Base-by-base conservation (phyloP, 2,888 invertebrate species). In the Aricia artaxerxes region DNA sequence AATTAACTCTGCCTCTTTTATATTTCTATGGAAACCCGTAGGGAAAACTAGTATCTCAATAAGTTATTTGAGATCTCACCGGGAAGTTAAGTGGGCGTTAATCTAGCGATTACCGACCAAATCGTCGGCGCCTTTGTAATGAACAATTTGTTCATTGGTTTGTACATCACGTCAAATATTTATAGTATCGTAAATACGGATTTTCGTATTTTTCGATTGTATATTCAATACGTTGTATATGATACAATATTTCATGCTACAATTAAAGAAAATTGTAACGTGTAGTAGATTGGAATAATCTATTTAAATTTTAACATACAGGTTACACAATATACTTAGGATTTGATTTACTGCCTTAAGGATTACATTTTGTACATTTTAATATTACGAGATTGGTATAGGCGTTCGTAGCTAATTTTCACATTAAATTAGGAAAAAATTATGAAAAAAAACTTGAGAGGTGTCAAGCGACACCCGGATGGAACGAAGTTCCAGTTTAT, bases 81-180 rank as follows among this genome's bases (percentile, higher is more conserved):
- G 84, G 83, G 83, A 84, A 86, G 84, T 85, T 86, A 84, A 84
- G 92, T 91, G 90, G 92, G 91, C 91, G 91, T 81, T 91, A 91
- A 92, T 91, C 92, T 88, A 85, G 85, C 87, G 91, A 92, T 93
- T 92, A 93, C 90, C 90, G 91, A 90, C 91, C 90, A 89, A 88
- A 88, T 84, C 84, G 83, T 83, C 85, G 81, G 85, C 87, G 87
- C 85, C 73, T 73, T 61, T 88, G 88, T 86, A 87, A 85, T 86
- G 83, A 85, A 88, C 88, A 88, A 79, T 87, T 86, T 86, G 88
- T 90, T 88, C 88, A 88, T 88, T 85, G 86, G 84, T 89, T 90
- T 92, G 88, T 92, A 88, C 88, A 90, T 89, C 88, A 84, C 85
- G 85, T 89, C 87, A 89, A 88, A 86, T 86, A 87, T 87, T 86